Conservation (phyloP, 2,113 vertebrate genomes). For the Chaetura pelagica region DNA sequence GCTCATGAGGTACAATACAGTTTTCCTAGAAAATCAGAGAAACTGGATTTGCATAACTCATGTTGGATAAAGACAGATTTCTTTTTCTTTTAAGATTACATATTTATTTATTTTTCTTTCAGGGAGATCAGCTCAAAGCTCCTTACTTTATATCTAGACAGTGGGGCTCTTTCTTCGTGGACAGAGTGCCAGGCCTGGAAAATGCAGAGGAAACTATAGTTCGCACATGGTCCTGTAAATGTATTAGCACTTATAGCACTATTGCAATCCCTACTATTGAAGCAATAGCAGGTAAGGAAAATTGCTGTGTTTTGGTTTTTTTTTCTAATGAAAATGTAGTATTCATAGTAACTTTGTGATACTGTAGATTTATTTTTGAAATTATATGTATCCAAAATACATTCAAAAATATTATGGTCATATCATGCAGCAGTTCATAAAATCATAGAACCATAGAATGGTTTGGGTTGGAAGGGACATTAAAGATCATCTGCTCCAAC, state of each 20-base stretch:
- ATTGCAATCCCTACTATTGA: conserved; percentile 93
- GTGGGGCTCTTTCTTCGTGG: conserved; percentile 95
- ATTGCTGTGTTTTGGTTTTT: not conserved
- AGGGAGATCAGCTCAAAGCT: conserved; percentile 82
- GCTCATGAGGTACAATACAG: not conserved
- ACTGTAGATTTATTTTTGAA: not conserved
- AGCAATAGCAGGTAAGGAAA: conserved; percentile 88
- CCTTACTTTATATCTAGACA: conserved; percentile 84
- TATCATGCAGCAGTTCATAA: not conserved
- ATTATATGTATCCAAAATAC: not conserved
- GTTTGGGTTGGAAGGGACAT: too few species aligned
- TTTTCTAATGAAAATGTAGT: not conserved
- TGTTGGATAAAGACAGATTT: not conserved
- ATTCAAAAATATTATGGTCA: not conserved
- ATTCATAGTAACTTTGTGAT: not conserved
- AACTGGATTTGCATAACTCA: not conserved
- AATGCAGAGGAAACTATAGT: conserved; percentile 78
- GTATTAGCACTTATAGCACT: conserved; percentile 91
- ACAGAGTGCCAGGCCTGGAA: conserved; percentile 74
- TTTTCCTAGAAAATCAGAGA: not conserved
- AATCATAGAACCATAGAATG: too few species aligned
- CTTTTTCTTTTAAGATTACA: not conserved
- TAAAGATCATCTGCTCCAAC: too few species aligned
- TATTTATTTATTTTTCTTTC: conserved; percentile 47
- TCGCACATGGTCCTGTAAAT: conserved; percentile 89